Evolutionary conservation across 1,140 invertebrate genomes (phyloP), one percentile per base, ranked within the genome.

Genomic region (Eciton burchellii): DNA sequence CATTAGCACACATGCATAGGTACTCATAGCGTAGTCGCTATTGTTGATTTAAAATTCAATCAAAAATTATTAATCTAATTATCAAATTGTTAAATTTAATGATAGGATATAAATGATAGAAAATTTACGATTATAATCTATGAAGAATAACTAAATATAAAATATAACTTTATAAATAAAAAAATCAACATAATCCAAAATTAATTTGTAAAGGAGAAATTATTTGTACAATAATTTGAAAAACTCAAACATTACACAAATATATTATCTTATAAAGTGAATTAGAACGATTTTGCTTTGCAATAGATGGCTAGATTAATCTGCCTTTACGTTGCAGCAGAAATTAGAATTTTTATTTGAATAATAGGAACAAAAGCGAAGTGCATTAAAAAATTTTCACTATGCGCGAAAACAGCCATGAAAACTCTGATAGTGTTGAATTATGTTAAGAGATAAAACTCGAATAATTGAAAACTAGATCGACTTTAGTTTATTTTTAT

Each of bases 361-460:
- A 63, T 35, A 63, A 12, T 12, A 19, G 26, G 19, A 49, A 76
- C 16, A 14, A 63, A 62, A 12, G 63, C 26, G 8, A 52, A 52
- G 57, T 52, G 24, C 11, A 9, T 26, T 49, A 24, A 76, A 76
- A 41, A n/a, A 19, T 49, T 76, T 76, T 76, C 63, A 49, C 43
- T 35, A 12, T n/a, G 41, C 12, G 57, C 8, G 35, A 9, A 76
- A 49, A 12, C 49, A 35, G 35, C 19, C 26, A n/a, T 76, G 29
- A 19, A 65, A n/a, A 76, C 49, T 63, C 24, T 76, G 29, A 76
- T 35, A n/a, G 35, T 24, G n/a, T 14, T 62, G n/a, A 29, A 4
- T 35, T 63, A 14, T 76, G 63, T 49, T 41, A n/a, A 35, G 12
- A 74, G 59, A 52, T 76, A 76, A 63, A 73, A 62, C 19, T 74